A percentile compares a stretch with the other conserved stretches of the same genome.
These are phyloP conservation scores for Dipodomys merriami DNA, from an alignment of 2,113 vertebrate genomes.

Conservation along the genomic window DNA sequence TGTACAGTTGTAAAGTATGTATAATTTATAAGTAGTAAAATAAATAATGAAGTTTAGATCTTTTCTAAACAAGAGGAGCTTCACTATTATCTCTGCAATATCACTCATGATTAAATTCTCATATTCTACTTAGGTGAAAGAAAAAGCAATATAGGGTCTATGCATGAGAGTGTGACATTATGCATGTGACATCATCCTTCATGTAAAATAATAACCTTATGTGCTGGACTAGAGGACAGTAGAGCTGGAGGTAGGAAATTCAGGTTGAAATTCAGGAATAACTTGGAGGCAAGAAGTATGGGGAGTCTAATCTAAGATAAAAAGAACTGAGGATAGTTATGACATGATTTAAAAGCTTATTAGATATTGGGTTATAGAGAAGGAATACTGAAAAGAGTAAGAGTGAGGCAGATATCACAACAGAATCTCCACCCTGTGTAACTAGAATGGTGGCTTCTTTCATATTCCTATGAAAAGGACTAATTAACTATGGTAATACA, in stretches of 20 bases:
- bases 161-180: not conserved
- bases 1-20: not conserved
- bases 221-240: not conserved
- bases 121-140: not conserved
- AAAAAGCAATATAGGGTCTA: not conserved
- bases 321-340: constrained; percentile 1
- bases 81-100: constrained; percentile 16
- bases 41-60: not conserved
- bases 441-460: not conserved
- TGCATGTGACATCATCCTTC: not conserved
- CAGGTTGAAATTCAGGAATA: not conserved
- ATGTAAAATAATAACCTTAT: not conserved
- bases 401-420: not conserved
- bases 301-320: constrained; percentile 11
- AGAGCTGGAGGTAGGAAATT: constrained; percentile 44
- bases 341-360: not conserved
- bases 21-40: constrained; percentile 20
- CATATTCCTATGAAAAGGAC: constrained; percentile 26
- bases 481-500: not conserved
- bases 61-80: constrained; percentile 36
- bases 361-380: not conserved
- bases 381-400: constrained; percentile 3
- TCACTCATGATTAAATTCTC: not conserved
- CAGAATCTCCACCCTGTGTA: not conserved
- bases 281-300: not conserved